Conservation (phyloP, 2,113 vertebrate species). For the Syngnathoides biaculeatus region DNA sequence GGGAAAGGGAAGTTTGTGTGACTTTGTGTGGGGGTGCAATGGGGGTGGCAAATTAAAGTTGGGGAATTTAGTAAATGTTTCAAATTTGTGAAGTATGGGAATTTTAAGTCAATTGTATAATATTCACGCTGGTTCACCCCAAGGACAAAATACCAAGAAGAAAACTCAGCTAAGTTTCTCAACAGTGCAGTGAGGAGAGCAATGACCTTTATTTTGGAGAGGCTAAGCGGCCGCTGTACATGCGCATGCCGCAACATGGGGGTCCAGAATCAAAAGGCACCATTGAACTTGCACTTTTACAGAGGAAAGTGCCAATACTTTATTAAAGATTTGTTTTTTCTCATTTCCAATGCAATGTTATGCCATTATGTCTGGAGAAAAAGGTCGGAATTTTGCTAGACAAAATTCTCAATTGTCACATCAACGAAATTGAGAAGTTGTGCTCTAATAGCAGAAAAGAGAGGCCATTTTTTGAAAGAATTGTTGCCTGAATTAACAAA, state of each 20-base stretch:
- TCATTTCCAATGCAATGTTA: no score
- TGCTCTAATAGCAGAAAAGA: no score
- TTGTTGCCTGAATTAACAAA: neutral
- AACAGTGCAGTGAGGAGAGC: neutral
- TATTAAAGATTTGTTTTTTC: no score
- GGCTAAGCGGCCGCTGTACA: neutral
- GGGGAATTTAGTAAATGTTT: neutral
- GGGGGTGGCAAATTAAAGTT: neutral
- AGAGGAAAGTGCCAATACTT: no score
- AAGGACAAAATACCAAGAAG: neutral
- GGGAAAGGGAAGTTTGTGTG: slow-evolving; percentile 43
- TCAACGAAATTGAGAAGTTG: no score
- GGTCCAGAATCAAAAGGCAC: neutral
- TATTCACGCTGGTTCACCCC: neutral
- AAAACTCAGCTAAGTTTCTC: neutral
- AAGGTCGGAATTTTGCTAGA: no score
- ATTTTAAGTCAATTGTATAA: no score
- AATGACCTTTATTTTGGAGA: neutral
- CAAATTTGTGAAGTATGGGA: no score
- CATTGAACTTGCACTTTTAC: no score
- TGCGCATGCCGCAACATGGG: neutral
- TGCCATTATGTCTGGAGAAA: no score
- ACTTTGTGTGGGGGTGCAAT: slow-evolving; percentile 9
- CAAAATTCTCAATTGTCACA: no score
- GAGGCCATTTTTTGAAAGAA: no score